phyloP scores from a whole-genome alignment of 2,113 vertebrate species.

The Larimichthys crocea region DNA sequence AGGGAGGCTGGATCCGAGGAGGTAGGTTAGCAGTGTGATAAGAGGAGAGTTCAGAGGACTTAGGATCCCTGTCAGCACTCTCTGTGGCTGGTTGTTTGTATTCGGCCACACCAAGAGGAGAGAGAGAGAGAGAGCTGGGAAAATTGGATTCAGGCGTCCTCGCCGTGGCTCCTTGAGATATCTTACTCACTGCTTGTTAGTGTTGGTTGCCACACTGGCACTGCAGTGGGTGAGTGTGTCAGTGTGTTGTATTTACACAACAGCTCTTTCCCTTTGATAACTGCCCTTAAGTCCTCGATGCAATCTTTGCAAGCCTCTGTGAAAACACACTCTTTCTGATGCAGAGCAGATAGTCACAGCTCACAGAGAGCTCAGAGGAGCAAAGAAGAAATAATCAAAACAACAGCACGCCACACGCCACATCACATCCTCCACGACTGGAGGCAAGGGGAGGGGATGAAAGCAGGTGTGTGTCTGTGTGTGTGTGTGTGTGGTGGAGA shows the following conservation, averaged over 20 bases:
- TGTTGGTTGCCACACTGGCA: neutral
- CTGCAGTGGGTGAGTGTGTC: conserved; percentile 16
- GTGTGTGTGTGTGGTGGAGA: conserved; percentile 17
- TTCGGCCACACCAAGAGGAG: neutral
- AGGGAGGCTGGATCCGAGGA: conserved; percentile 28
- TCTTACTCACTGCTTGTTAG: conserved; percentile 52
- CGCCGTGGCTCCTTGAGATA: conserved; percentile 28
- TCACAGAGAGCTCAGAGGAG: conserved; percentile 41
- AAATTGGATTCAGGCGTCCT: conserved; percentile 51
- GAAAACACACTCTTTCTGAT: conserved; percentile 54
- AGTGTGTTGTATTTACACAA: conserved; percentile 37
- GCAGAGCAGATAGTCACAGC: conserved; percentile 56
- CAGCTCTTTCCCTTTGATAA: conserved; percentile 44
- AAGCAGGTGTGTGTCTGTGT: conserved; percentile 59
- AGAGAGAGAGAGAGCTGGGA: conserved; percentile 7
- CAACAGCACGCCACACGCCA: conserved; percentile 41
- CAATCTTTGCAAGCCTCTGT: conserved; percentile 44
- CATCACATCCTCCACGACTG: conserved; percentile 57
- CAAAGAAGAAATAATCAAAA: conserved; percentile 61
- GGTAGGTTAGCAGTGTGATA: conserved; percentile 19
- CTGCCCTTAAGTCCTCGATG: conserved; percentile 45
- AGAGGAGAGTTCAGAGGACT: conserved; percentile 39
- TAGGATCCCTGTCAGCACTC: conserved; percentile 26
- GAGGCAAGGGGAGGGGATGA: conserved; percentile 52
- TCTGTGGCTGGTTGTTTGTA: neutral